phyloP scores from a whole-genome alignment of 2,113 vertebrate genomes.

The Microcebus ravelobensis region DNA sequence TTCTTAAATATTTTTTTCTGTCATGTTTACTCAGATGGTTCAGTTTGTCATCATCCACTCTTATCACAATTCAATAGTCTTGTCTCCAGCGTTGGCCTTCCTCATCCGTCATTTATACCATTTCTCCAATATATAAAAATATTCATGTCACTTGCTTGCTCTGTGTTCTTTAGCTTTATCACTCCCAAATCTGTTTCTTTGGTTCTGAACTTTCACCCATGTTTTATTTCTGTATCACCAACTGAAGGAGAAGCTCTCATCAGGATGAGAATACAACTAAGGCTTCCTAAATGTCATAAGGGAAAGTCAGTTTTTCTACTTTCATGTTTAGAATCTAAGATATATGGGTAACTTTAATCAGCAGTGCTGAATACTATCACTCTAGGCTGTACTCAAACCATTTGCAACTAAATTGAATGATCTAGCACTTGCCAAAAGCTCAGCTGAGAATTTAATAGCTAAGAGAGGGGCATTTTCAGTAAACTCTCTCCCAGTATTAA shows the following conservation, averaged over 20 bases:
- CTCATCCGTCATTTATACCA: background rate
- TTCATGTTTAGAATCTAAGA: slow-evolving; percentile 4
- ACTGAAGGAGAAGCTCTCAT: background rate
- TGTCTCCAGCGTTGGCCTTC: background rate
- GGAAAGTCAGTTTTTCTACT: background rate
- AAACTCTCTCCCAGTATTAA: background rate
- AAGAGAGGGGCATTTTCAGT: background rate
- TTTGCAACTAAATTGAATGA: slow-evolving; percentile 31
- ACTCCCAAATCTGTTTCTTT: background rate
- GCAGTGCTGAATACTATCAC: background rate
- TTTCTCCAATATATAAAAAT: background rate
- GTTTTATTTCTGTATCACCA: background rate
- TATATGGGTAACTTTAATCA: background rate
- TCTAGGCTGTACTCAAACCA: background rate
- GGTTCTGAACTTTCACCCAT: background rate
- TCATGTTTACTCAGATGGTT: background rate
- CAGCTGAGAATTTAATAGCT: background rate
- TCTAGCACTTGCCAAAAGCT: background rate
- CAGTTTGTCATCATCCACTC: background rate
- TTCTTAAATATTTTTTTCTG: background rate
- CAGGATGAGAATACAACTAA: background rate
- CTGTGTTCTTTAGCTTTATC: background rate
- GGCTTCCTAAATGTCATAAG: background rate
- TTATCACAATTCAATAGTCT: background rate
- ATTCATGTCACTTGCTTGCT: background rate